Conservation (phyloP, 2,113 vertebrate genomes). For the Cavia porcellus region DNA sequence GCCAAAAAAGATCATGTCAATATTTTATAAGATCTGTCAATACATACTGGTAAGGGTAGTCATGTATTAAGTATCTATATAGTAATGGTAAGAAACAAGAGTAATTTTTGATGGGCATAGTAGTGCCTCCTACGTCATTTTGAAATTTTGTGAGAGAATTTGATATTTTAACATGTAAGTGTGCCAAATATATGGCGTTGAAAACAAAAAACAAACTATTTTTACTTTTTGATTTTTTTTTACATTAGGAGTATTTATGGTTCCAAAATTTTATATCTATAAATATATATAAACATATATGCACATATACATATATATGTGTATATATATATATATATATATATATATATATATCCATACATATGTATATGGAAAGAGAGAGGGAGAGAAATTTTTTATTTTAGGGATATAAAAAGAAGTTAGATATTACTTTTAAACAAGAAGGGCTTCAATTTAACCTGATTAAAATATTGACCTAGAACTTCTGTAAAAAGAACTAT, state of each 20-base stretch:
- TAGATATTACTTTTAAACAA: not conserved
- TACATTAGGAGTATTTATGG: not conserved
- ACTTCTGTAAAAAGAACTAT: not conserved
- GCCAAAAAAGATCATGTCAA: not conserved
- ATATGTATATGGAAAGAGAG: too few species aligned
- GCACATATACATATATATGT: too few species aligned
- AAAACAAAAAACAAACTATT: slow-evolving; percentile 14
- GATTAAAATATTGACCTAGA: not conserved
- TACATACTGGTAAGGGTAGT: not conserved
- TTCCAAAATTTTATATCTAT: not conserved
- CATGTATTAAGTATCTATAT: not conserved
- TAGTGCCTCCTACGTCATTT: not conserved
- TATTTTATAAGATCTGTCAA: not conserved
- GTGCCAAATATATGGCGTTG: not conserved
- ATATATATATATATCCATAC: too few species aligned
- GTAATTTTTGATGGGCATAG: not conserved
- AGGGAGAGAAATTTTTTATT: not conserved
- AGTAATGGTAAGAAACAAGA: not conserved
- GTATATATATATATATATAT: too few species aligned
- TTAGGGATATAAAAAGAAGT: not conserved
- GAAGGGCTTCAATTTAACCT: not conserved
- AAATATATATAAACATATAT: too few species aligned
- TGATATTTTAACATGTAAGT: not conserved
- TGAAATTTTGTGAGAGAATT: not conserved
- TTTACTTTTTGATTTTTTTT: not conserved